Evolutionary conservation across 2,888 invertebrate genomes (phyloP), one percentile per base, ranked within the genome.

Genomic region (Tortricodes alternella): DNA sequence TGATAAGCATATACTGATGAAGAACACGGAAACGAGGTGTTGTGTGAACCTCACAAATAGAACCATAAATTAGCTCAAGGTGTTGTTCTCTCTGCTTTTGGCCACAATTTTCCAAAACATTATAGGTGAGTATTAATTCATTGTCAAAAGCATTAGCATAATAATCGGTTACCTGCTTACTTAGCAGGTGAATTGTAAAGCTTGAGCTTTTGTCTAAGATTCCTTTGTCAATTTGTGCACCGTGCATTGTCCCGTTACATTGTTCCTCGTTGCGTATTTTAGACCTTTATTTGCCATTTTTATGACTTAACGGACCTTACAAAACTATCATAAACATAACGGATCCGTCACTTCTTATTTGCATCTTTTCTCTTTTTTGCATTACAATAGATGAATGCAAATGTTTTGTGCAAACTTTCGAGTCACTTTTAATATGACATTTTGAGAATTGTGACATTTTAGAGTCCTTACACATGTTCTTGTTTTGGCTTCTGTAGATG

Each of bases 11-110:
- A 65, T 73, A 70, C 71, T 75, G 83, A 87, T 86, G 85, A 83
- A 85, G 80, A 84, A 88, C 84, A 87, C 85, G 89, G 89, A 90
- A 89, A 89, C 78, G 78, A 76, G 83, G 80, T 83, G 87, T 89
- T 89, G 87, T 89, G 44, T 32, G 35, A 41, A 73, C 71, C 76
- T 69, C 71, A 78, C 75, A 79, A 85, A 87, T 79, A 85, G 77
- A 74, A 74, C 78, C 75, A 86, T 90, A 90, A 88, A 90, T 89
- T 83, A 89, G 77, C 73, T 73, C 83, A 88, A 89, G 89, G 88
- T 89, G 89, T 83, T 81, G 78, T 78, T 76, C 76, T 75, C 71
- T 74, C 76, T 70, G 68, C 73, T 77, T 77, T 77, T 80, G 82
- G 81, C 90, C 90, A 83, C 90, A 89, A 80, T 84, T 74, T 77